phyloP scores from a whole-genome alignment of 2,797 vertebrate genomes.

The Adrianichthys oophorus region DNA sequence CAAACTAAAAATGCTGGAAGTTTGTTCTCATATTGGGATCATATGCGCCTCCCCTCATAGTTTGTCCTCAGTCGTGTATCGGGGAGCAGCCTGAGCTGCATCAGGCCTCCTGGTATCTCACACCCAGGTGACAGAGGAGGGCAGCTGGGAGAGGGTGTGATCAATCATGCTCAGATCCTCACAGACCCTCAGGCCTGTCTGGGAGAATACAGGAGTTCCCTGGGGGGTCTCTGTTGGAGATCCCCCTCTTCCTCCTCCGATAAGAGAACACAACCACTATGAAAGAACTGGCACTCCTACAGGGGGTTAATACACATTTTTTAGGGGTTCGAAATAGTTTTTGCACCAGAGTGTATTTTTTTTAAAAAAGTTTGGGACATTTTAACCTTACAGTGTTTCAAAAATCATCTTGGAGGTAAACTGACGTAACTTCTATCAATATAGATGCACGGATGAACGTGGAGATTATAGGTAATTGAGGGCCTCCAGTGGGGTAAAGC shows the following conservation, averaged over 20 bases:
- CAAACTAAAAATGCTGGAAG: too few species aligned
- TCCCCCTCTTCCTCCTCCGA: conserved; percentile 31
- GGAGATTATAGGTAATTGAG: conserved; percentile 47
- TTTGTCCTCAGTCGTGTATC: conserved; percentile 10
- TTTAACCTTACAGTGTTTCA: too few species aligned
- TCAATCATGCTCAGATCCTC: conserved; percentile 69
- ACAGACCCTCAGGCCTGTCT: conserved; percentile 65
- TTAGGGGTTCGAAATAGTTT: not conserved
- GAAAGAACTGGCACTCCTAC: conserved; percentile 21
- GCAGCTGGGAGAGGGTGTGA: conserved; percentile 53
- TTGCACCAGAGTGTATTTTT: too few species aligned
- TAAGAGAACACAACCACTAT: conserved; percentile 29
- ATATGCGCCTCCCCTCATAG: not conserved
- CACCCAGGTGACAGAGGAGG: conserved; percentile 77
- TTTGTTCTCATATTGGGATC: not conserved
- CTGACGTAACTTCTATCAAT: conserved; percentile 39
- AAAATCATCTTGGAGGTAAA: not conserved
- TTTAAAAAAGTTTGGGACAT: too few species aligned
- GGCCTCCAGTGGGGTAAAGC: conserved; percentile 60
- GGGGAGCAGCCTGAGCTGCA: conserved; percentile 13
- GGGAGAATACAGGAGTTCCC: conserved; percentile 65
- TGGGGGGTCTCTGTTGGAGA: conserved; percentile 64
- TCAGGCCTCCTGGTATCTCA: conserved; percentile 63
- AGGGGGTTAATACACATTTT: conserved; percentile 4
- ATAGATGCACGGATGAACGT: conserved; percentile 52